Base-by-base conservation (phyloP, 2,797 vertebrate species). In the Microchirus variegatus region DNA sequence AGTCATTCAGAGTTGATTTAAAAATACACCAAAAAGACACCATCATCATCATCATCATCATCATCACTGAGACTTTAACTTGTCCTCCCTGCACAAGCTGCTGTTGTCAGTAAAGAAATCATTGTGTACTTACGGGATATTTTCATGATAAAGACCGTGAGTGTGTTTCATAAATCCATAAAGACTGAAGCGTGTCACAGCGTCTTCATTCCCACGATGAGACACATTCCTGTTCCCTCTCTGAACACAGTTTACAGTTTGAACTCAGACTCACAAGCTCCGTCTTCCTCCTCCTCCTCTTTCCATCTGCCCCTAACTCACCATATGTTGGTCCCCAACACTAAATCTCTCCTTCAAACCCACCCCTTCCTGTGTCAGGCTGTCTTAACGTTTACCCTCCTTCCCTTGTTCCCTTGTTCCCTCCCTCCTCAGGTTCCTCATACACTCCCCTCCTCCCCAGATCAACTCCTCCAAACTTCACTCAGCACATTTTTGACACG, bases 191-290 rank as follows among this genome's bases (percentile, higher is more conserved):
- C 82, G 42, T 80, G 85, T 87, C 86, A 72, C 63, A 86, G 87
- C 90, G 87, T 91, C 90, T 84, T 83, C 71, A 74, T 88, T 90
- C 87, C 85, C 88, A 88, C 78, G 70, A 81, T 47, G 81, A 75
- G 70, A 48, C 75, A 59, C 84, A 91, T 89, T 90, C 89, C 86
- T 79, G 70, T 73, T 82, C 45, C 56, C 68, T 60, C 84, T 80
- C 83, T 69, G 70, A 85, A 67, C 70, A 71, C 86, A 82, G 78
- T 74, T 80, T 80, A 73, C 62, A 89, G 78, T 80, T 84, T 76
- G 76, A 83, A 69, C 83, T 84, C 75, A 61, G 72, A 81, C 63
- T 71, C 74, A 61, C 70, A 31, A 35, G 59, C 63, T 79, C 69
- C 60, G 53, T 81, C 59, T 74, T 59, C 49, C 70, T 70, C 62